Percentiles rank a stretch among this genome's conserved stretches.
Evolutionary conservation across 2,797 vertebrate genomes (phyloP).

Genomic region (Xenopus petersii): DNA sequence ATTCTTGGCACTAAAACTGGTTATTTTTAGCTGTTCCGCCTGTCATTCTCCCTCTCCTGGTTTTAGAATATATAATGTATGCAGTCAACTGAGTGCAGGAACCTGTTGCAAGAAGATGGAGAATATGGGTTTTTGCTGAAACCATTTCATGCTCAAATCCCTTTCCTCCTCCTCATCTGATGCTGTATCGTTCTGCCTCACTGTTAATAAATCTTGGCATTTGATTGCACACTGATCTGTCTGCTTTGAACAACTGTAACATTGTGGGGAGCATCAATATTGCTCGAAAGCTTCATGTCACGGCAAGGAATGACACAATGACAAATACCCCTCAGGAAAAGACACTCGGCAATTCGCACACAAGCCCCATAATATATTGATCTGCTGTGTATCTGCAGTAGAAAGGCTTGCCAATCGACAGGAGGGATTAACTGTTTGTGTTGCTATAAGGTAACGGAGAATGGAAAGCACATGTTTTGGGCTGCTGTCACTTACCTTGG

Average conservation of each 20-base stretch:
- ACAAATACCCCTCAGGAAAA: slow-evolving; percentile 32
- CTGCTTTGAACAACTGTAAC: slow-evolving; percentile 39
- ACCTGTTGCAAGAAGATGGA: neutral
- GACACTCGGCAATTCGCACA: slow-evolving; percentile 12
- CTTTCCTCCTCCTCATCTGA: slow-evolving; percentile 12
- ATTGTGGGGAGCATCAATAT: slow-evolving; percentile 38
- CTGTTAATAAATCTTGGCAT: slow-evolving; percentile 36
- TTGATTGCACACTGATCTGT: slow-evolving; percentile 38
- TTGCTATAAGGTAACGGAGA: slow-evolving; percentile 22
- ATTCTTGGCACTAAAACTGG: neutral
- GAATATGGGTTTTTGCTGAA: neutral
- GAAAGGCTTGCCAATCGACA: neutral
- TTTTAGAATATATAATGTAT: neutral
- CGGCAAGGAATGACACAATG: slow-evolving; percentile 31
- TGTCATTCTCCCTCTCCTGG: neutral
- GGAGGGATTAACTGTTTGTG: slow-evolving; percentile 17
- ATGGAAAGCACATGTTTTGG: neutral
- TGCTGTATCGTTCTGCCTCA: neutral
- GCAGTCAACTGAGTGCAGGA: neutral
- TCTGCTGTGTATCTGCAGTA: slow-evolving; percentile 6
- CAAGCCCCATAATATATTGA: slow-evolving; percentile 33
- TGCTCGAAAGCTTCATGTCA: slow-evolving; percentile 40
- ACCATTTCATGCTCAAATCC: neutral
- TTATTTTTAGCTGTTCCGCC: neutral
- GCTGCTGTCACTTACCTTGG: too few species aligned